These are phyloP conservation scores for Phodopus roborovskii DNA, from an alignment of 2,113 vertebrate genomes.

Conservation along the genomic window DNA sequence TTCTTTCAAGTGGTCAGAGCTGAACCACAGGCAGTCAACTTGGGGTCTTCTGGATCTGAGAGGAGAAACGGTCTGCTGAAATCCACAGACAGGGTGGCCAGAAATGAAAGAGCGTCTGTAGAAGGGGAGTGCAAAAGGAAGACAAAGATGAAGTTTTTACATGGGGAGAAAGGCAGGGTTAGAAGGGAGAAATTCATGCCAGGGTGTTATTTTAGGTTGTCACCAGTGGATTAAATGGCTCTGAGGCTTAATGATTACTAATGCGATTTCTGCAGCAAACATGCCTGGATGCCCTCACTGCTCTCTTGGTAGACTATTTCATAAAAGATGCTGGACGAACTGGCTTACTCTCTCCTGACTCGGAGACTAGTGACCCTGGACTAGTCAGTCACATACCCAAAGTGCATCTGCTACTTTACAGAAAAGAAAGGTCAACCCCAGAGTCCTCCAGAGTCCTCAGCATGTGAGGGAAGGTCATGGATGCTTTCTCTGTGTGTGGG, in stretches of 20 bases:
- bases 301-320: conserved; percentile 1
- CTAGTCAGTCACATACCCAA: background rate
- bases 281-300: background rate
- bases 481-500: background rate
- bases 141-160: conserved; percentile 40
- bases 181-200: background rate
- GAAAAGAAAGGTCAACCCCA: background rate
- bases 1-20: conserved; percentile 68
- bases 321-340: background rate
- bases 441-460: background rate
- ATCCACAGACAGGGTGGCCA: conserved; percentile 29
- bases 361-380: background rate
- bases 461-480: background rate
- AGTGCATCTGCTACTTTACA: background rate
- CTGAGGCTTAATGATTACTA: background rate
- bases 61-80: conserved; percentile 56
- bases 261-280: conserved; percentile 32
- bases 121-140: conserved; percentile 47
- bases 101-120: conserved; percentile 58
- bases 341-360: background rate
- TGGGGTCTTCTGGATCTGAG: conserved; percentile 57
- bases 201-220: background rate
- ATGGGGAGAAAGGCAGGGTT: background rate
- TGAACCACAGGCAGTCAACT: conserved; percentile 68
- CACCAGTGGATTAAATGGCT: background rate